Base-by-base conservation (phyloP, 2,888 invertebrate species). In the Glyphotaelius pellucidus region DNA sequence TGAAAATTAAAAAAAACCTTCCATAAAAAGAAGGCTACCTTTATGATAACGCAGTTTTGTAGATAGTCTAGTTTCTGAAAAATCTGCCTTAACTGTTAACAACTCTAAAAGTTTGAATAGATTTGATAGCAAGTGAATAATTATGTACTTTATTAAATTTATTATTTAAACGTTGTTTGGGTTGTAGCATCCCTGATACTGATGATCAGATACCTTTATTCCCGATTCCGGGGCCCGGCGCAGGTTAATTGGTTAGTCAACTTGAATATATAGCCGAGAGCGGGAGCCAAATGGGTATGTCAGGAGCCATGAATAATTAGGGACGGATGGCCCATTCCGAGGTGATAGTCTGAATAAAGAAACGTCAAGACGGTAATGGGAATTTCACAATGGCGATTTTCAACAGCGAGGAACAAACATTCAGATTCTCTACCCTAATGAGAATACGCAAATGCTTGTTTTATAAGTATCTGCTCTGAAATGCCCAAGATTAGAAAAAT, bases 291-390 rank as follows among this genome's bases (percentile, higher is more conserved):
- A 92, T 92, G 80, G 92, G 91, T 80, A 91, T 89, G 92, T 91
- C 92, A 90, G 79, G 79, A 84, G 31, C 90, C 90, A 91, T 92
- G 92, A 92, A 92, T 92, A 92, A 92, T 92, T 90, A 92, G 88
- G 67, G 83, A 83, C 52, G 67, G 90, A 90, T 90, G 90, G 90
- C 83, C 90, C 90, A 35, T 42, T 86, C 42, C 38, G 42, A 30
- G 86, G n/a, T 30, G 47, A 86, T 86, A 86, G 47, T 42, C 86
- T 30, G 86, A 86, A 86, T 86, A 86, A 86, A 86, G 86, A 86
- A 86, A 86, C 86, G 86, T 86, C 86, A 86, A 38, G 86, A 86
- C n/a, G 86, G 86, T 86, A 86, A 86, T 86, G 86, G 86, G 86
- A 42, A 86, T 86, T 86, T 86, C n/a, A 86, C 42, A n/a, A n/a